Base-by-base conservation (phyloP, 2,888 invertebrate species). In the Morpho deidamia region DNA sequence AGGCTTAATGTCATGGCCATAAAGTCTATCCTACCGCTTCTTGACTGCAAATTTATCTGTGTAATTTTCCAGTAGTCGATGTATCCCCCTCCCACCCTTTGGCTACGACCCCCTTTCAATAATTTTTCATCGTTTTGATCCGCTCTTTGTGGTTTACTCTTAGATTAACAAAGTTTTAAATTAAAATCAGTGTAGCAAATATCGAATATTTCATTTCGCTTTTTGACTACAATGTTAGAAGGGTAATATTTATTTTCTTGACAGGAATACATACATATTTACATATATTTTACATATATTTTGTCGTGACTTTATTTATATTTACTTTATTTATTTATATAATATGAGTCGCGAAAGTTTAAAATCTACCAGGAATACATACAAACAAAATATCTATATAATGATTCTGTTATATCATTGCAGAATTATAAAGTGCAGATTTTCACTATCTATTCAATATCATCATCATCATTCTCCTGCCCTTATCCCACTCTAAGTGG, bases 101-200 rank as follows among this genome's bases (percentile, higher is more conserved):
- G 55, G 65, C 60, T 70, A 58, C 66, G 67, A 76, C 85, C 87
- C 88, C 86, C 84, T 85, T 87, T 86, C 88, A 89, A 89, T 89
- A 89, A 88, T 88, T 89, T 89, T 89, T 88, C 88, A 88, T 83
- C 85, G 87, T 82, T 83, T 76, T 85, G 87, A 89, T 87, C 86
- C 80, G 74, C 73, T 80, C 86, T 88, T 84, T 87, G 87, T 81
- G 85, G 85, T 78, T 65, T 72, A 72, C 82, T 81, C 82, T 86
- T 83, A 86, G 84, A 88, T 88, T 88, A 88, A 88, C 83, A 88
- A 89, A 89, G 83, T 89, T 89, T 86, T 73, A 88, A 87, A 88
- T 88, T 88, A 88, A 89, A 85, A 78, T 74, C 63, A 56, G 65
- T 71, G 73, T 71, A 74, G 76, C 79, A 78, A 81, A 81, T 85